phyloP scores from a whole-genome alignment of 2,797 vertebrate species.

The Acanthopagrus latus region DNA sequence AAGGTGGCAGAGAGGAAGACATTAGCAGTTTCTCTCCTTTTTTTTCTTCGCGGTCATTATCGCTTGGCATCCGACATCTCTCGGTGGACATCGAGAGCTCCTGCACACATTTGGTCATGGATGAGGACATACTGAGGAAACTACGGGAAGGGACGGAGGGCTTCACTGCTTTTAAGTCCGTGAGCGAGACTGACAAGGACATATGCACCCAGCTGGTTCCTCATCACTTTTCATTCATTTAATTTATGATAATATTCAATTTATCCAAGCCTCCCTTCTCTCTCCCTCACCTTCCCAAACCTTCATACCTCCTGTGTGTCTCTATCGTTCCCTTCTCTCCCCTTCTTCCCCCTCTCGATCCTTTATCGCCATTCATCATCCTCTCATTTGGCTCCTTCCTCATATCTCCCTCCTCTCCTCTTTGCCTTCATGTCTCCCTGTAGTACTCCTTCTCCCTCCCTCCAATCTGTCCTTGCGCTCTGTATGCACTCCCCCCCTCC shows the following conservation, averaged over 20 bases:
- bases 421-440: constrained; percentile 37
- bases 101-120: constrained; percentile 18
- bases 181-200: constrained; percentile 21
- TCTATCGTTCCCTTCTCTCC: neutral
- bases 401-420: constrained; percentile 1
- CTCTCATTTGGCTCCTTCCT: constrained; percentile 5
- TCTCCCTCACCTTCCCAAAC: constrained; percentile 4
- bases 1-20: neutral
- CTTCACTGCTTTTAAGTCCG: neutral
- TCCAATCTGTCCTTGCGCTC: constrained; percentile 37
- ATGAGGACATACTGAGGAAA: constrained; percentile 31
- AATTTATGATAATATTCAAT: constrained; percentile 45
- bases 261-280: neutral
- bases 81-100: constrained; percentile 4
- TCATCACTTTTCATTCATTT: constrained; percentile 7
- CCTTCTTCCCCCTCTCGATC: neutral
- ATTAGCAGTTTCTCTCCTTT: neutral
- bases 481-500: constrained; percentile 22
- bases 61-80: neutral
- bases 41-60: constrained; percentile 26
- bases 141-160: neutral
- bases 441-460: constrained; percentile 37
- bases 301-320: neutral
- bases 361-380: constrained; percentile 33
- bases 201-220: constrained; percentile 15